A percentile compares a stretch with the other conserved stretches of the same genome.
phyloP scores from a whole-genome alignment of 2,797 vertebrate genomes.

The Hozukius guyotensis region DNA sequence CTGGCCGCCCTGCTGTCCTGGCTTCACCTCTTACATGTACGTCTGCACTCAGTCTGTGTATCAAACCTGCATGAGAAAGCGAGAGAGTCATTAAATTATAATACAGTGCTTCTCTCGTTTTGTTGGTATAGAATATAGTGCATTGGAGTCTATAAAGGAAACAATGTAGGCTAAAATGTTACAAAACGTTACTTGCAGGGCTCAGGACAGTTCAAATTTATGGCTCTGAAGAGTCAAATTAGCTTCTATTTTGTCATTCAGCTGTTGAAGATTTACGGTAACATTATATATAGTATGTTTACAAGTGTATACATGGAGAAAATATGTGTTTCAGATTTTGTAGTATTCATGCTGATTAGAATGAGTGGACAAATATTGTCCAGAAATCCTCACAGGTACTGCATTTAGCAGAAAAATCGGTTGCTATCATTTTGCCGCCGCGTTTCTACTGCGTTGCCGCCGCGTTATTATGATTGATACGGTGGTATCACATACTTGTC shows the following conservation, averaged over 20 bases:
- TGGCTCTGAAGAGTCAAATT: not conserved
- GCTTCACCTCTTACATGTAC: slow-evolving; percentile 43
- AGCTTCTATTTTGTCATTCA: not conserved
- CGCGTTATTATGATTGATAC: too few relatives aligned
- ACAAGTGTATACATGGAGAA: not conserved
- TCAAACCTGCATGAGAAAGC: slow-evolving; percentile 10
- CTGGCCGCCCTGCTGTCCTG: slow-evolving; percentile 58
- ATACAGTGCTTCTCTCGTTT: slow-evolving; percentile 7
- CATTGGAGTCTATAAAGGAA: not conserved
- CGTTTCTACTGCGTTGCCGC: too few relatives aligned
- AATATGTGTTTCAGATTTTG: not conserved
- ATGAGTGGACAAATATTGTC: not conserved
- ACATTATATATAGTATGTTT: not conserved
- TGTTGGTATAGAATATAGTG: not conserved
- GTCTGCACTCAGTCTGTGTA: slow-evolving; percentile 49
- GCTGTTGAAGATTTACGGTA: not conserved
- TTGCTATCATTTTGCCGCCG: too few relatives aligned
- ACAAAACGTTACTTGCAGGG: not conserved
- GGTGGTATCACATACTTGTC: too few relatives aligned
- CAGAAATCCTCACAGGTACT: too few relatives aligned
- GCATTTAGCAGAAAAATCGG: too few relatives aligned
- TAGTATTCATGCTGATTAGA: not conserved
- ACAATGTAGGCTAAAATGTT: not conserved
- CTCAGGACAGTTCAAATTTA: not conserved
- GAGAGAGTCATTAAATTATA: slow-evolving; percentile 19